Evolutionary conservation across 1,140 invertebrate genomes (phyloP).

Genomic region (Bombus haemorrhoidalis): DNA sequence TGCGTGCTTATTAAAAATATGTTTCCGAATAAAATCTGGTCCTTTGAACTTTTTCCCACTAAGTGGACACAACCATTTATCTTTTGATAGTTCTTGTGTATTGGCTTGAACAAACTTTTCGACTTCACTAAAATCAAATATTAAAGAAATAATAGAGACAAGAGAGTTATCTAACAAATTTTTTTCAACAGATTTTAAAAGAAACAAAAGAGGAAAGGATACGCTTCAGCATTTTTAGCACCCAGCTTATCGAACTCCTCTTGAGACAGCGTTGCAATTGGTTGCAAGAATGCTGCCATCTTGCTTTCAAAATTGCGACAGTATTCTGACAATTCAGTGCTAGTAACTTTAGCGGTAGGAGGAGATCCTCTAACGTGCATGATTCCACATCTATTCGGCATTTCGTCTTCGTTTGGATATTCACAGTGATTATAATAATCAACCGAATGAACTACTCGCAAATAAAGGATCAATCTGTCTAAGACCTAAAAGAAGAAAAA

Average conservation of each 20-base stretch:
- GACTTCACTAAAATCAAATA: constrained; percentile 86
- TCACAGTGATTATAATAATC: constrained; percentile 99
- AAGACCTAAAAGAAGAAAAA: constrained; percentile 83
- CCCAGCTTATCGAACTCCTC: constrained; percentile 94
- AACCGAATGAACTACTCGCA: constrained; percentile 98
- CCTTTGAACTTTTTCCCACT: constrained; percentile 99
- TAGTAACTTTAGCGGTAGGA: constrained; percentile 89
- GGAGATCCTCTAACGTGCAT: constrained; percentile 97
- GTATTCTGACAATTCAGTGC: constrained; percentile 77
- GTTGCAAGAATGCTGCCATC: constrained; percentile 93
- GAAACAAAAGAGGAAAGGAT: constrained; percentile 67
- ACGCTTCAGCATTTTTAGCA: constrained; percentile 92
- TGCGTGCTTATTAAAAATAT: constrained; percentile 98
- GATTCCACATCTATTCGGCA: constrained; percentile 99
- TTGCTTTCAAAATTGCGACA: constrained; percentile 88
- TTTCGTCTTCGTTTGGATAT: constrained; percentile 99
- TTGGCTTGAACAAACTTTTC: constrained; percentile 97
- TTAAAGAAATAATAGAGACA: constrained; percentile 61
- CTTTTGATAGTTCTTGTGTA: constrained; percentile 97
- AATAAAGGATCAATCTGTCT: constrained; percentile 94
- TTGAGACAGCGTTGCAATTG: constrained; percentile 85
- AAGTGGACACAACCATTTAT: constrained; percentile 99
- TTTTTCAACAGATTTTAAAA: background rate
- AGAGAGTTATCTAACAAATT: background rate
- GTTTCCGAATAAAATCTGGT: constrained; percentile 99